A percentile compares a stretch with the other conserved stretches of the same genome.
phyloP scores from a whole-genome alignment of 2,113 vertebrate species.

The Bubo blakistoni region DNA sequence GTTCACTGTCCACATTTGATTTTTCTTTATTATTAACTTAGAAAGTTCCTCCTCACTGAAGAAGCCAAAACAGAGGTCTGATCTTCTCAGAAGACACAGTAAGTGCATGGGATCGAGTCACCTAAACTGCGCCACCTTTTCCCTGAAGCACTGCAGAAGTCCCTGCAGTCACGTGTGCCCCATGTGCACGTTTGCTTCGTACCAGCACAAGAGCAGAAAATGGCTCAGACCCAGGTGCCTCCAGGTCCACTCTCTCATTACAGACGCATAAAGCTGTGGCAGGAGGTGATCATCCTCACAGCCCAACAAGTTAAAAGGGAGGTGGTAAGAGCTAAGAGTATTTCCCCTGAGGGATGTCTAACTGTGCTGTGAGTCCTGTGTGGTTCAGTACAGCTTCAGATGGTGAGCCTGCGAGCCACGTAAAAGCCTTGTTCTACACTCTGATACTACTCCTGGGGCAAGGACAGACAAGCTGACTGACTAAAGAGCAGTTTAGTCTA shows the following conservation, averaged over 20 bases:
- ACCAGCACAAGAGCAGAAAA: neutral
- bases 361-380: neutral
- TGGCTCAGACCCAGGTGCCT: rapidly evolving
- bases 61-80: neutral
- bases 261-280: neutral
- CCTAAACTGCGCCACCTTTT: neutral
- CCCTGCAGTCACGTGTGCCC: neutral
- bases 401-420: rapidly evolving
- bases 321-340: neutral
- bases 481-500: neutral
- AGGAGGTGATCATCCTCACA: neutral
- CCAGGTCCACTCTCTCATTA: neutral
- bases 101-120: neutral
- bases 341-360: neutral
- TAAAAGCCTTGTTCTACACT: neutral
- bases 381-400: neutral
- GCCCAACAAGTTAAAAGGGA: neutral
- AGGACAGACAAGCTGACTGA: neutral
- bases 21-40: neutral
- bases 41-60: neutral
- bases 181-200: rapidly evolving
- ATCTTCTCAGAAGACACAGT: neutral
- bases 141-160: neutral
- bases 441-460: neutral
- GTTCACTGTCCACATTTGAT: neutral